Conservation (phyloP, 2,797 vertebrate species). For the Synaphobranchus kaupii region DNA sequence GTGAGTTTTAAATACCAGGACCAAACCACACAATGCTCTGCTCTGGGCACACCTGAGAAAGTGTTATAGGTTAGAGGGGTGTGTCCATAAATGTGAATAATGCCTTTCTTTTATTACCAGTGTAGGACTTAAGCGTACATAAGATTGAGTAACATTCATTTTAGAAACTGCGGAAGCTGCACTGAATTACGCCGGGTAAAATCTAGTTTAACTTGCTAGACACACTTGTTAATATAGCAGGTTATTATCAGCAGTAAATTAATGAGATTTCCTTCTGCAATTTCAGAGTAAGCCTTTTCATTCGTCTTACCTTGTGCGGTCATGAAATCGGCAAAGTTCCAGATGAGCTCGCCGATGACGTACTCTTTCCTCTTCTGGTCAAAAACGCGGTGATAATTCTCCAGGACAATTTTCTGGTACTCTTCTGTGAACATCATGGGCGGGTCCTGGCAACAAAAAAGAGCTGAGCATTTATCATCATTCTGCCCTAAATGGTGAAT, state of each 20-base stretch:
- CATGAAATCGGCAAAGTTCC: constrained; percentile 99
- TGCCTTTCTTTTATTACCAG: not conserved
- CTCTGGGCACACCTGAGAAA: not conserved
- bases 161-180: not conserved
- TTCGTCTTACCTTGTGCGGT: constrained; percentile 81
- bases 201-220: not conserved
- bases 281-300: not conserved
- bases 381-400: constrained; percentile 81
- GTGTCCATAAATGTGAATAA: constrained; percentile 5
- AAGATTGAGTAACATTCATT: not conserved
- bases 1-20: not conserved
- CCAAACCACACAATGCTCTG: not conserved
- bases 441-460: constrained; percentile 76
- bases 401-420: constrained; percentile 83
- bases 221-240: not conserved
- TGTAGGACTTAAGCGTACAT: not conserved
- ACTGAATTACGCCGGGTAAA: not conserved
- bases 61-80: not conserved
- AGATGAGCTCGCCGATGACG: constrained; percentile 92
- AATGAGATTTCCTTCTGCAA: not conserved
- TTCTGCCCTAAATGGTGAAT: not conserved
- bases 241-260: not conserved
- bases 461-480: not conserved
- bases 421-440: constrained; percentile 94
- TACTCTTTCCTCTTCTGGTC: constrained; percentile 89